Evolutionary conservation across 1,140 invertebrate species (phyloP).

Genomic region (Heliothis virescens): DNA sequence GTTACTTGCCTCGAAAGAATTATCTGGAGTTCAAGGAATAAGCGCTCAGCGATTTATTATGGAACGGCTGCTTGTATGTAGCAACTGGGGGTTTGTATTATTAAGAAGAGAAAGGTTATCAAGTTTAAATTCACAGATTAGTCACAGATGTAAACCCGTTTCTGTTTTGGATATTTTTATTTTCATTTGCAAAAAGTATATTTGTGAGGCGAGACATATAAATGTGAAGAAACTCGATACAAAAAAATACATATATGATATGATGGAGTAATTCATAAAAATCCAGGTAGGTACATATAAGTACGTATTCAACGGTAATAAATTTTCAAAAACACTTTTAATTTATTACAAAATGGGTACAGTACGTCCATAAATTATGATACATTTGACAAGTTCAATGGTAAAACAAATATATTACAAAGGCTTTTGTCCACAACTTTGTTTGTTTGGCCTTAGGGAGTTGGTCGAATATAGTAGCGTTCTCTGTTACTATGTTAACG

Average conservation of each 20-base stretch:
- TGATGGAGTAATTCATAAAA: not conserved
- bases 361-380: not conserved
- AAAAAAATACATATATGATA: no score
- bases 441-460: conserved; percentile 14
- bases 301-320: not conserved
- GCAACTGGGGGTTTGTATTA: no score
- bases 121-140: no score
- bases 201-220: no score
- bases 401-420: conserved; percentile 15
- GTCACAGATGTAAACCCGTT: no score
- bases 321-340: not conserved
- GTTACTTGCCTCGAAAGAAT: conserved; percentile 54
- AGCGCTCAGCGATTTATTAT: conserved; percentile 17
- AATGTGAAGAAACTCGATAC: no score
- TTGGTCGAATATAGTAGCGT: not conserved
- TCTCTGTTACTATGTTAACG: not conserved
- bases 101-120: no score
- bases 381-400: not conserved
- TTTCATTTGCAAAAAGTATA: no score
- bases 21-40: conserved; percentile 21
- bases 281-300: not conserved
- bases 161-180: no score
- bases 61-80: not conserved
- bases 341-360: not conserved
- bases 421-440: conserved; percentile 22